phyloP scores from a whole-genome alignment of 2,797 vertebrate species.

The Picus viridis region DNA sequence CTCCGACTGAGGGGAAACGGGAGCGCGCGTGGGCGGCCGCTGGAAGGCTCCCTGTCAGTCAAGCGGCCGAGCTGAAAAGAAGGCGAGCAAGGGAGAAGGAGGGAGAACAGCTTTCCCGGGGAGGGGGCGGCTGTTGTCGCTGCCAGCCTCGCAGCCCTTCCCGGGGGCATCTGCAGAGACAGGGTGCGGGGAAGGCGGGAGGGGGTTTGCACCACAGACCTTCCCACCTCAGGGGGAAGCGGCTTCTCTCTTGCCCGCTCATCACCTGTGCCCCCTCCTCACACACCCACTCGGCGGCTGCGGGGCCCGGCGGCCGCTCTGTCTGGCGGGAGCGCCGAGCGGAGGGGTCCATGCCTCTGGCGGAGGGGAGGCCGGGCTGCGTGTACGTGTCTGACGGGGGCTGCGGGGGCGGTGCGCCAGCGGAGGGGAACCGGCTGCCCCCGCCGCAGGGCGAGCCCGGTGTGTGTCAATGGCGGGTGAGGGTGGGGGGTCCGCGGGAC shows the following conservation, averaged over 20 bases:
- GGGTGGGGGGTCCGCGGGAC: too few species aligned
- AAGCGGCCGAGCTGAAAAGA: slow-evolving; percentile 70
- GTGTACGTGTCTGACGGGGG: not conserved
- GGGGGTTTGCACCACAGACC: not conserved
- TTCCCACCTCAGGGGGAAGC: not conserved
- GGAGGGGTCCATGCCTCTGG: not conserved
- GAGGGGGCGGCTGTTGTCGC: slow-evolving; percentile 68
- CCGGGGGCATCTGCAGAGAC: slow-evolving; percentile 25
- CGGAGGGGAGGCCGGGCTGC: not conserved
- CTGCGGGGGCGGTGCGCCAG: not conserved
- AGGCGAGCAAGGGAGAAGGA: slow-evolving; percentile 40
- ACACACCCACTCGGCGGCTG: not conserved
- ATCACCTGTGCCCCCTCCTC: not conserved
- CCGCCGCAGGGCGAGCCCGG: not conserved
- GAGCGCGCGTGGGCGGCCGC: slow-evolving; percentile 73
- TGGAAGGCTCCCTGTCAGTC: slow-evolving; percentile 77
- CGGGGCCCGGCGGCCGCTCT: not conserved
- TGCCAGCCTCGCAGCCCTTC: slow-evolving; percentile 39
- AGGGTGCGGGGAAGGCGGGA: not conserved
- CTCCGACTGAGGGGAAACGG: slow-evolving; percentile 55
- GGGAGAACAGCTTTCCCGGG: slow-evolving; percentile 52
- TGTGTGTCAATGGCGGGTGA: not conserved
- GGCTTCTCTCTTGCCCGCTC: not conserved
- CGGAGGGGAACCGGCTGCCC: not conserved
- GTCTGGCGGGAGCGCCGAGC: not conserved